phyloP scores from a whole-genome alignment of 2,797 vertebrate genomes.

The Myotis vivesi region DNA sequence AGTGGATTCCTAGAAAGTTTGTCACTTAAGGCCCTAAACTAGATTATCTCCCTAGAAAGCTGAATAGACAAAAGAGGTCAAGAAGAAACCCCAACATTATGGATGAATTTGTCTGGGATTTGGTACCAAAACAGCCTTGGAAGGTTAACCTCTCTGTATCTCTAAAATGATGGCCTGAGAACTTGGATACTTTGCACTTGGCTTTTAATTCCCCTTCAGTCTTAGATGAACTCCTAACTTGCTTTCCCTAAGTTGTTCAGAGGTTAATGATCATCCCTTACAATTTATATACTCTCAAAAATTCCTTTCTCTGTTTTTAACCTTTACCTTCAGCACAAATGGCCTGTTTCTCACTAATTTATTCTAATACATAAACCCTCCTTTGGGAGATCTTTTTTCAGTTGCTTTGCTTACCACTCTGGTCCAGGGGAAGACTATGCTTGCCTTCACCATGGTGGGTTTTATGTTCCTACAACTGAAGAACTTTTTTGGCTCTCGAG shows the following conservation, averaged over 20 bases:
- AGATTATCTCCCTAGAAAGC: conserved; percentile 16
- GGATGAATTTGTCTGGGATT: conserved; percentile 22
- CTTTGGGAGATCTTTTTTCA: conserved; percentile 18
- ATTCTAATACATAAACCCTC: neutral
- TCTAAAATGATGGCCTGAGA: conserved; percentile 22
- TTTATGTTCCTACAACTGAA: conserved; percentile 16
- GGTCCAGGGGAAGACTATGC: neutral
- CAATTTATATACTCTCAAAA: neutral
- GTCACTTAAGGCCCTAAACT: conserved; percentile 24
- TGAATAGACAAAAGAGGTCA: neutral
- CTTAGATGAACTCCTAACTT: neutral
- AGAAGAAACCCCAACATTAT: conserved; percentile 15
- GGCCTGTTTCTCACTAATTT: neutral
- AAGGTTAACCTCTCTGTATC: conserved; percentile 12
- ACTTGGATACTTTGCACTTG: neutral
- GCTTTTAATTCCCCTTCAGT: conserved; percentile 34
- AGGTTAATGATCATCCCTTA: neutral
- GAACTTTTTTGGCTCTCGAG: neutral
- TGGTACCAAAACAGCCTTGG: conserved; percentile 23
- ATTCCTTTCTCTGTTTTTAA: conserved; percentile 8
- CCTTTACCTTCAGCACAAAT: neutral
- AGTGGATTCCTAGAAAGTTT: neutral
- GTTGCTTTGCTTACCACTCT: neutral
- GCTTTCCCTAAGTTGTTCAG: neutral
- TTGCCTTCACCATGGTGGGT: neutral